Conservation (phyloP, 2,113 vertebrate species). For the Stegastes partitus region DNA sequence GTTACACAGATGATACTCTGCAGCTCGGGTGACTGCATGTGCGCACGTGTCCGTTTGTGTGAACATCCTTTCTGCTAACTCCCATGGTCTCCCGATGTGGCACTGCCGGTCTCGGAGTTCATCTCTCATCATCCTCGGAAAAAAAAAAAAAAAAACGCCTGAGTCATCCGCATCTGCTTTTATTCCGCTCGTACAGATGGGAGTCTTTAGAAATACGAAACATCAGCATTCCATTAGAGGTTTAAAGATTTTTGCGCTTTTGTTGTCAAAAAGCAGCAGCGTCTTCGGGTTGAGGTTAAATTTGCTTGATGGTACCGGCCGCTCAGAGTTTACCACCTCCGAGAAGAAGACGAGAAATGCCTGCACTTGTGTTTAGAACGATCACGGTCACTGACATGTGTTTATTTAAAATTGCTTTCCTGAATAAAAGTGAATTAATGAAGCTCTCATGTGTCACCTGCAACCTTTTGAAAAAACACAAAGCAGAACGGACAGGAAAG, state of each 20-base stretch:
- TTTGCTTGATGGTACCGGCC: conserved; percentile 4
- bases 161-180: conserved; percentile 34
- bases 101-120: conserved; percentile 14
- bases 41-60: conserved; percentile 33
- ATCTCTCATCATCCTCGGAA: conserved; percentile 18
- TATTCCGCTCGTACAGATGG: conserved; percentile 22
- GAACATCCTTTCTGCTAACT: conserved; percentile 49
- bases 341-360: not conserved
- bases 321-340: not conserved
- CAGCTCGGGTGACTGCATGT: conserved; percentile 64
- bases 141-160: conserved; percentile 7
- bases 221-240: conserved; percentile 6
- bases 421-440: conserved; percentile 13
- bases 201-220: conserved; percentile 11
- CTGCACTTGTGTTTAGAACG: not conserved
- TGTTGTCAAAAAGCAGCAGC: not conserved
- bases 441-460: not conserved
- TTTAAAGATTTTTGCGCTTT: conserved; percentile 7
- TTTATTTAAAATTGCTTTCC: conserved; percentile 11
- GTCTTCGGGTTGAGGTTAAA: not conserved
- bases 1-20: conserved; percentile 64
- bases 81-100: conserved; percentile 14
- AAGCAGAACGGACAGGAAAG: not conserved
- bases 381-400: not conserved
- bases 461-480: conserved; percentile 4